A percentile compares a stretch with the other conserved stretches of the same genome.
These are phyloP conservation scores for Epinotia brunnichana DNA, from an alignment of 2,888 invertebrate species.

Conservation along the genomic window DNA sequence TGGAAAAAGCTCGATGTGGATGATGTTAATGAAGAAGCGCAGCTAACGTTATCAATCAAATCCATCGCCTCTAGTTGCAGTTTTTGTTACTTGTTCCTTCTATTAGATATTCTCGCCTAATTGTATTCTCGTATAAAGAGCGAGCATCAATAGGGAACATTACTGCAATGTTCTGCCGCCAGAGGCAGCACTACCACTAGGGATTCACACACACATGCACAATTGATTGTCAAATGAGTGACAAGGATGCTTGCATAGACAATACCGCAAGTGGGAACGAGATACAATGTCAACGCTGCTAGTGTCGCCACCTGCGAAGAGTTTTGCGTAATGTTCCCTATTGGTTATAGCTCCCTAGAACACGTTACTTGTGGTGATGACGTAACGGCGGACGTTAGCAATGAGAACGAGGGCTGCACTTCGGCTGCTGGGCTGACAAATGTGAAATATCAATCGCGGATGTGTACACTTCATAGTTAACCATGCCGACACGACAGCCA, in stretches of 20 bases:
- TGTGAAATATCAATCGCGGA: constrained; percentile 39
- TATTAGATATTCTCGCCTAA: not conserved
- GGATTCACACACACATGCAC: too few relatives aligned
- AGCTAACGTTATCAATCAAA: constrained; percentile 37
- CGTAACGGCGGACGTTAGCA: constrained; percentile 41
- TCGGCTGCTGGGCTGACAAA: constrained; percentile 45
- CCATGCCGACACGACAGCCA: constrained; percentile 58
- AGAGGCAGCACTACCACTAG: too few relatives aligned
- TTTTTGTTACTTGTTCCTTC: not conserved
- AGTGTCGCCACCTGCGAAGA: too few relatives aligned
- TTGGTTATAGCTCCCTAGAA: not conserved
- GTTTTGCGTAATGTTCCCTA: too few relatives aligned
- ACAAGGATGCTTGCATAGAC: too few relatives aligned
- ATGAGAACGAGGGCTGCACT: constrained; percentile 50
- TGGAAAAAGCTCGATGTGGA: constrained; percentile 45
- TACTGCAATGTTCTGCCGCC: too few relatives aligned
- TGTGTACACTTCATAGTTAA: constrained; percentile 44
- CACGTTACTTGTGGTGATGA: not conserved
- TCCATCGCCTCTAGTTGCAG: constrained; percentile 14
- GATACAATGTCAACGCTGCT: too few relatives aligned
- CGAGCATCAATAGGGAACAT: not conserved
- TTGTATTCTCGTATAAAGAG: not conserved
- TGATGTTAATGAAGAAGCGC: constrained; percentile 39
- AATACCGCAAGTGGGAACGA: too few relatives aligned
- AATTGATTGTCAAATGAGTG: too few relatives aligned